Evolutionary conservation across 1,140 invertebrate species (phyloP), one percentile per base, ranked within the genome.

Genomic region (Cotesia vestalis): DNA sequence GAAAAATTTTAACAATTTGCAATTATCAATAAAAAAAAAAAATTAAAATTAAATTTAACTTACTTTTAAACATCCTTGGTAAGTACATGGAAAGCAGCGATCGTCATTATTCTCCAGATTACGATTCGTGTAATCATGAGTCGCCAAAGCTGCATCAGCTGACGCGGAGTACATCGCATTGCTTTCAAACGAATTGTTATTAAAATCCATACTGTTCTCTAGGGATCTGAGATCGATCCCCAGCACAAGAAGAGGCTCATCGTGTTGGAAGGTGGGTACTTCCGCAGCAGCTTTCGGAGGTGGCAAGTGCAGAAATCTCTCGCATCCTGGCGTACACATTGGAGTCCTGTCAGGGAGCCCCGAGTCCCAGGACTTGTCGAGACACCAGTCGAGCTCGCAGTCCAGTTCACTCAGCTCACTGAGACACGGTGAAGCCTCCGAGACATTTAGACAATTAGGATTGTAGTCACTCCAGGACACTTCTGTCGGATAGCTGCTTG

Each of bases 61-160:
- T 73, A 83, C 85, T 80, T 87, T 87, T 20, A 83, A 73, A 69
- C 86, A 87, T 35, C 84, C 85, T 76, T 86, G 83, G 76, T 92
- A 91, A 1, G 89, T 89, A 77, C 92, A 93, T 17, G 89, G 88
- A 79, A 91, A 92, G 55, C 90, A 89, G 71, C 86, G 80, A 74
- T 87, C 85, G 4, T 87, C 86, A 1, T 81, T 77, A 34, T 82
- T 83, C 20, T 77, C 77, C 34, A 84, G 75, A 61, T 74, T 86
- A 36, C 85, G 83, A 77, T 83, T 86, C 27, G 86, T 85, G 27
- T 87, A 87, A 68, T 87, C 85, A 71, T 87, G 86, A 46, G 86
- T 86, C 63, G 86, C 86, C 59, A 87, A 68, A 53, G 85, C 85
- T 17, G 78, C 83, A 62, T 82, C 80, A 77, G 84, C 84, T 79